A percentile compares a stretch with the other conserved stretches of the same genome.
Conservation (phyloP, 2,113 vertebrate species). For the Indri indri region DNA sequence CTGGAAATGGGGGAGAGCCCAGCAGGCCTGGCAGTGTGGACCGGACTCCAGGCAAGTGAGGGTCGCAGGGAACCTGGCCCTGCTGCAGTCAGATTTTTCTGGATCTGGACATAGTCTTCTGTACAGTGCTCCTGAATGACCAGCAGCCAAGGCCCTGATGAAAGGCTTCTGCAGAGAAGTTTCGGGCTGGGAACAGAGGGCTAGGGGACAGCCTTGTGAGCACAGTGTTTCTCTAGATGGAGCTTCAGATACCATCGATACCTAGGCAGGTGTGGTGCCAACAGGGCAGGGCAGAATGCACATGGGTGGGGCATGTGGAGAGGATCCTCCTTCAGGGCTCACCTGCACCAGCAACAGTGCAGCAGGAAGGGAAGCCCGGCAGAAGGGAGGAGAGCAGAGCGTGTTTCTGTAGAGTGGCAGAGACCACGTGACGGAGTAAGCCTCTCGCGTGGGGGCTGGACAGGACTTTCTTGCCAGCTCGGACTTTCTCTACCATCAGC, state of each 20-base stretch:
- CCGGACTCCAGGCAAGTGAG: neutral
- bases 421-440: neutral
- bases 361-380: too few species aligned
- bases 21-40: accelerated
- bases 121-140: neutral
- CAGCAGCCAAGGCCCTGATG: neutral
- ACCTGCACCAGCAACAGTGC: neutral
- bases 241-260: neutral
- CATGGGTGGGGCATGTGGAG: neutral
- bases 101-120: neutral
- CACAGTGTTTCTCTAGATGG: neutral
- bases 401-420: neutral
- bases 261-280: neutral
- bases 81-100: neutral
- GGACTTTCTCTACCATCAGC: neutral
- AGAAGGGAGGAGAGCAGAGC: neutral
- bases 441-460: neutral
- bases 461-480: neutral
- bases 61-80: neutral
- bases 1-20: neutral
- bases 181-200: neutral
- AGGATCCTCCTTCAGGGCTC: neutral
- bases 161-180: neutral
- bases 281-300: neutral
- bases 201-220: neutral